phyloP scores from a whole-genome alignment of 2,113 vertebrate species.

The Acanthochromis polyacanthus region DNA sequence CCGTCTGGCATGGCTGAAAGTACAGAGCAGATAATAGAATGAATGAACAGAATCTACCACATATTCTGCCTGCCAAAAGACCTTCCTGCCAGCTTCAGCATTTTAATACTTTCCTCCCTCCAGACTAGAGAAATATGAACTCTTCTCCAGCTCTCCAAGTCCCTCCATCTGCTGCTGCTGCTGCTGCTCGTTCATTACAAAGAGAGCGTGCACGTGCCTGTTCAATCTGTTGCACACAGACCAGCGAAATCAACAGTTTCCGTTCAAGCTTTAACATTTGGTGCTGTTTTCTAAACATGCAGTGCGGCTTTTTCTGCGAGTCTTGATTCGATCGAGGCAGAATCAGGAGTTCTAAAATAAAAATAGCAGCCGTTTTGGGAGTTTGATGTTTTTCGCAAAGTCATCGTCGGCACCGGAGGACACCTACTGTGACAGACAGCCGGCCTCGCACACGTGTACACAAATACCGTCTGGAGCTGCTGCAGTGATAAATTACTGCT shows the following conservation, averaged over 20 bases:
- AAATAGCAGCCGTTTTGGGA: neutral
- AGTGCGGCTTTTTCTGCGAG: neutral
- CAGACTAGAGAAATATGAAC: conserved; percentile 27
- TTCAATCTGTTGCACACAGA: conserved; percentile 13
- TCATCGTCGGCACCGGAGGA: conserved; percentile 22
- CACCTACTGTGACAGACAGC: conserved; percentile 7
- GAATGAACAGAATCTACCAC: neutral
- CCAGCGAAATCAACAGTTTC: neutral
- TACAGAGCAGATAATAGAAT: conserved; percentile 2
- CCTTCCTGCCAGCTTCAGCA: conserved; percentile 8
- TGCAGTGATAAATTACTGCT: conserved; percentile 49
- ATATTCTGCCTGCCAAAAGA: conserved; percentile 16
- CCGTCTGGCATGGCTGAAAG: neutral
- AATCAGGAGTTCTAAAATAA: conserved; percentile 7
- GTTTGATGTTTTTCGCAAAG: conserved; percentile 20
- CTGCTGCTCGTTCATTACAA: conserved; percentile 4
- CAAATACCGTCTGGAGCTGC: conserved; percentile 21
- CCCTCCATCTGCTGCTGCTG: conserved; percentile 8
- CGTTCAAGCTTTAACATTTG: neutral
- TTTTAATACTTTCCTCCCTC: conserved; percentile 14
- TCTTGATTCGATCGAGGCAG: neutral
- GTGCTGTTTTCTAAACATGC: conserved; percentile 4
- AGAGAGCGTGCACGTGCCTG: neutral
- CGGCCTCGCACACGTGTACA: conserved; percentile 6
- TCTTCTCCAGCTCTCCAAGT: conserved; percentile 5